A percentile compares a stretch with the other conserved stretches of the same genome.
Evolutionary conservation across 2,888 invertebrate genomes (phyloP).

Genomic region (Pasiphila rectangulata): DNA sequence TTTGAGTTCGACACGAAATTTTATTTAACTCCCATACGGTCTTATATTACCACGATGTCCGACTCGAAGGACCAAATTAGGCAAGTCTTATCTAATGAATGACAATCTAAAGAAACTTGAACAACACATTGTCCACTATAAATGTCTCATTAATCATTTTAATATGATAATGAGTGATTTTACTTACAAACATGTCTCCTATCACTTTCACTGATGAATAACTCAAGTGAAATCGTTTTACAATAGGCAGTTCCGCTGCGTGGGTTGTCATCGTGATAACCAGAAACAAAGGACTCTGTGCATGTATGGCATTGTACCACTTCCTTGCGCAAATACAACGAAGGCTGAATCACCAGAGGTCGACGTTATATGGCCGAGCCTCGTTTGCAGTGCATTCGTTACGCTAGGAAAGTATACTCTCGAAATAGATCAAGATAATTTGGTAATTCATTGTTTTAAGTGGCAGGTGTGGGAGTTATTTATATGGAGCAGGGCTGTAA

Average conservation of each 20-base stretch:
- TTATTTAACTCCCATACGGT: too few species aligned
- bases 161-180: constrained; percentile 18
- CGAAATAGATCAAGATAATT: constrained; percentile 11
- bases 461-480: background rate
- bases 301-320: constrained; percentile 19
- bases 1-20: too few species aligned
- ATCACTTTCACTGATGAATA: constrained; percentile 61
- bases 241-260: constrained; percentile 51
- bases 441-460: background rate
- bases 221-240: constrained; percentile 61
- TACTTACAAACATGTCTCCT: constrained; percentile 47
- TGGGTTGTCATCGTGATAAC: constrained; percentile 37
- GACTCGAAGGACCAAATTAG: background rate
- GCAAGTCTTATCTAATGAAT: too few species aligned
- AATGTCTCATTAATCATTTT: constrained; percentile 25
- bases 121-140: constrained; percentile 13
- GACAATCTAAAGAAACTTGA: too few species aligned
- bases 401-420: constrained; percentile 40
- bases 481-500: background rate
- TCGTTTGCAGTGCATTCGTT: constrained; percentile 20
- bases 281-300: constrained; percentile 44
- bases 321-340: constrained; percentile 8
- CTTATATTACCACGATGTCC: background rate
- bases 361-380: constrained; percentile 28
- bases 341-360: constrained; percentile 36